Evolutionary conservation across 2,113 vertebrate genomes (phyloP).

Genomic region (Rattus rattus): DNA sequence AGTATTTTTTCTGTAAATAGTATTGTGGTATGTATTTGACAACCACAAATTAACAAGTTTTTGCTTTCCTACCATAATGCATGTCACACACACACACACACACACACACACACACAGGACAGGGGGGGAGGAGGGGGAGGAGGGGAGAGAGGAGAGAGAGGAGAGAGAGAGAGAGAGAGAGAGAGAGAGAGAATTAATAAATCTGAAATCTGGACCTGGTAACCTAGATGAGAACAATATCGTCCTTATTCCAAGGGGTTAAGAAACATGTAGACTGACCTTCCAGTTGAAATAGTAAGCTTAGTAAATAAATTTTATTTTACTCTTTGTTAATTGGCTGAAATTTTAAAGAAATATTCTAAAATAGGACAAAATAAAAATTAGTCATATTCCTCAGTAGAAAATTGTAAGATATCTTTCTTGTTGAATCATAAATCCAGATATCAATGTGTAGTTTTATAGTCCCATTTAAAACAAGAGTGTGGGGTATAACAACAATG

Average conservation of each 20-base stretch:
- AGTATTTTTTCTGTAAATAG: neutral
- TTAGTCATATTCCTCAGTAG: neutral
- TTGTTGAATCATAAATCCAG: neutral
- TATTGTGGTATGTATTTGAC: neutral
- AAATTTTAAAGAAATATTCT: neutral
- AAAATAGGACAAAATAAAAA: neutral
- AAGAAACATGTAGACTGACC: neutral
- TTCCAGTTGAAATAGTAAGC: neutral
- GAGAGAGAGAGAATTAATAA: neutral
- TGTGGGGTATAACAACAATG: neutral
- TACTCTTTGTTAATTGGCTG: neutral
- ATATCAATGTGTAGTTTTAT: neutral
- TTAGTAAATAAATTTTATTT: neutral
- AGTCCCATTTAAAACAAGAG: neutral
- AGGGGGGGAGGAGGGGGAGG: no score
- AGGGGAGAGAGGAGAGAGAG: no score
- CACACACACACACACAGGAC: no score
- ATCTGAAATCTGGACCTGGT: neutral
- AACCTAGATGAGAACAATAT: neutral
- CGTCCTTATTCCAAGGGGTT: neutral
- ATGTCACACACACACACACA: no score
- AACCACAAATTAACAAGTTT: neutral
- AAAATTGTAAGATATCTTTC: no score
- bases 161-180: no score
- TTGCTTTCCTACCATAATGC: neutral